Base-by-base conservation (phyloP, 1,140 invertebrate species). In the Neodiprion virginianus region DNA sequence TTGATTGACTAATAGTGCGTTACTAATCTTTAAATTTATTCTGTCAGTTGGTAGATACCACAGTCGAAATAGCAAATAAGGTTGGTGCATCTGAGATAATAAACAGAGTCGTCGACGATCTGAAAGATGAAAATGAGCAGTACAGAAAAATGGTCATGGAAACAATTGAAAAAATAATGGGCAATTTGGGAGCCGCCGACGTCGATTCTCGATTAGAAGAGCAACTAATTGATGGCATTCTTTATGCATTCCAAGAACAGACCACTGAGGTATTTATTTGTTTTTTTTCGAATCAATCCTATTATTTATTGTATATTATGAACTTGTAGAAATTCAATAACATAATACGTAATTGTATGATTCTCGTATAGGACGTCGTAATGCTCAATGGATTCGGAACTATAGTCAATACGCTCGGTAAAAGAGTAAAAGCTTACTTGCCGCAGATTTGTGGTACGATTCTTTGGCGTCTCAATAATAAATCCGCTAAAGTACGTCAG, bases 101-200 rank as follows among this genome's bases (percentile, higher is more conserved):
- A 72, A 97, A 97, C 85, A 92, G 98, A 72, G 97, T 99, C 66
- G 99, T 99, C 0, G 98, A 99, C 83, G 98, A 99, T 89, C 89
- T 99, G 49, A 99, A 99, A 89, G 98, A 99, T 88, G 98, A 99
- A 89, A 99, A 99, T 88, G 99, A 99, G 88, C 97, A 99, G 82
- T 99, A 99, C 87, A 92, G 99, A 76, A 99, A 99, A 90, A 99
- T 99, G 98, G 98, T 99, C 0, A 99, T 99, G 97, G 99, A 99
- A 87, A 99, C 97, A 0, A 99, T 99, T 77, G 99, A 99, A 86
- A 99, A 99, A 87, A 96, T 99, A 74, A 97, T 99, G 92, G 96
- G 95, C 8, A 98, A 99, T 87, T 90, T 99, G 21, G 99, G 99
- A 50, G 98, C 98, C 0, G 96, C 97, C 0, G 98, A 99, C 86